Percentiles rank a stretch among this genome's conserved stretches.
Conservation (phyloP, 2,113 vertebrate genomes). For the Gadus macrocephalus region DNA sequence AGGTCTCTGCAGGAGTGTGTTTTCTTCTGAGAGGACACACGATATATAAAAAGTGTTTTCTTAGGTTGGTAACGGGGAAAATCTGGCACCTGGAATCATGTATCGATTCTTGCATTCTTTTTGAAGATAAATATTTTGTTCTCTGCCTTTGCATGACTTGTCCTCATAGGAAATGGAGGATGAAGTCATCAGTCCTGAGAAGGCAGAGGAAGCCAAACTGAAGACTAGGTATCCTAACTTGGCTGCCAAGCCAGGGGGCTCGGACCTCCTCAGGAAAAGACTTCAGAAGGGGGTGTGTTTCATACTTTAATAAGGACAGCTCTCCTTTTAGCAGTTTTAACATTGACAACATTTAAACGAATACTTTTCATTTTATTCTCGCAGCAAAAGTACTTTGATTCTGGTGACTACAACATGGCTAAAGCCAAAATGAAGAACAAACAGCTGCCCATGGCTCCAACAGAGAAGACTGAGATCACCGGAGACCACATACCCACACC, state of each 20-base stretch:
- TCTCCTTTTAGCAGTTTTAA: neutral
- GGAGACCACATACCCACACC: conserved; percentile 98
- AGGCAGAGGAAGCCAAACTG: conserved; percentile 92
- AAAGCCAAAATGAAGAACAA: conserved; percentile 99
- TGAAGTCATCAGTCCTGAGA: conserved; percentile 92
- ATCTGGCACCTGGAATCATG: too few species aligned
- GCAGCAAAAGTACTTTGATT: conserved; percentile 98
- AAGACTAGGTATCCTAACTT: conserved; percentile 93
- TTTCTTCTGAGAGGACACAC: too few species aligned
- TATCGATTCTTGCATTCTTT: too few species aligned
- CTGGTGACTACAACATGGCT: conserved; percentile 99
- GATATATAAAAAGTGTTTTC: too few species aligned
- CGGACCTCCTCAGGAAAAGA: conserved; percentile 93
- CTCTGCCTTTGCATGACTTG: neutral
- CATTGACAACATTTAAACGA: neutral
- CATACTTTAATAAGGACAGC: neutral
- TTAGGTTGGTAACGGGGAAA: too few species aligned
- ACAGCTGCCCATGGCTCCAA: conserved; percentile 82
- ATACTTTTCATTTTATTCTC: conserved; percentile 9
- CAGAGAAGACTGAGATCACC: conserved; percentile 93
- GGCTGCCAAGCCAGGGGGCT: conserved; percentile 89
- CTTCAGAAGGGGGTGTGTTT: conserved; percentile 90
- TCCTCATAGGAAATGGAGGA: conserved; percentile 91
- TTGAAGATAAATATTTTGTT: too few species aligned
- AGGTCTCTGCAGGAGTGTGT: neutral